Evolutionary conservation across 2,113 vertebrate species (phyloP), one percentile per base, ranked within the genome.

Genomic region (Anoplopoma fimbria): DNA sequence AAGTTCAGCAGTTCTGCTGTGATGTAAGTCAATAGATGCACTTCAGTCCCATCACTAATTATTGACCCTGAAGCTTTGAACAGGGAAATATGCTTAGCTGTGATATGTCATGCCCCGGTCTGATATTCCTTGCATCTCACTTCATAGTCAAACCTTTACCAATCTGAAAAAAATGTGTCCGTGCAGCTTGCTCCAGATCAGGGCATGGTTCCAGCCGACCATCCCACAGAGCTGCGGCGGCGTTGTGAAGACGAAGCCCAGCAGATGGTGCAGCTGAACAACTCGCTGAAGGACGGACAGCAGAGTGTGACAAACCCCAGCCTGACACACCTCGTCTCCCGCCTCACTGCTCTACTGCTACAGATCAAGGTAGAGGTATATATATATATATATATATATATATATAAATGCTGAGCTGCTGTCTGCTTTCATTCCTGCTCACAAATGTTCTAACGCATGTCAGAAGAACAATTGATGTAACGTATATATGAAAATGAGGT

Each of bases 1-100:
- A 99, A 90, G 98, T 99, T 75, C 97, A 99, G 38, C 97, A 99
- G 94, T 98, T 97, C 89, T 99, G 97, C 87, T 99, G 96, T 21
- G 97, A 99, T 94, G 98, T 99, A 88, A 90, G 87, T 62, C n/a
- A 14, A 29, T 13, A 29, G 14, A 27, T 12, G 0, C 9, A 47
- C 31, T 42, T 45, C 21, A 34, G 4, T 9, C 1, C 4, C 13
- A 12, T 34, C 25, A 40, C 1, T 8, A 14, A 58, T 21, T 4
- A 55, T 38, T 65, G 7, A 31, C 25, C 17, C 17, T 68, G 62
- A 47, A 29, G 51, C 15, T 8, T 12, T 60, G 21, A 6, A 36
- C 21, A 55, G 21, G 6, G 12, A 67, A 6, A 13, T 12, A 19
- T 70, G 9, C 1, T 2, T 25, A 34, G 0, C 49, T 31, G 63